These are phyloP conservation scores for Tringa solitaria DNA, from an alignment of 2,113 vertebrate genomes.

Conservation along the genomic window DNA sequence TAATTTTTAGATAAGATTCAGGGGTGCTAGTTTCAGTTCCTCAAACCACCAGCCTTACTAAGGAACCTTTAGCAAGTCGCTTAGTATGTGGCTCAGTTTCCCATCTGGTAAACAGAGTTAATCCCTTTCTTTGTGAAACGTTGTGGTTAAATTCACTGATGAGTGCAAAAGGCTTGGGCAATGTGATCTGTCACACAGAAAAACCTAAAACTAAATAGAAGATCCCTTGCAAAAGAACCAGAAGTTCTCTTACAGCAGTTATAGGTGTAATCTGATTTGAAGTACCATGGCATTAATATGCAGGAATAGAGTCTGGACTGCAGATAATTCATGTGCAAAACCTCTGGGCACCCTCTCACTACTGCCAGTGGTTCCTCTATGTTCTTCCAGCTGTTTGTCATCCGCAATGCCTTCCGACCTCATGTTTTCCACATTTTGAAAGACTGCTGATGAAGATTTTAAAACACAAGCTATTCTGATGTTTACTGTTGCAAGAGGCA, in stretches of 20 bases:
- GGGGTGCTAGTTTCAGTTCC: not conserved
- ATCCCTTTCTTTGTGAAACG: not conserved
- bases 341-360: not conserved
- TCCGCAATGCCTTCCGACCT: not conserved
- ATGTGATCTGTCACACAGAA: not conserved
- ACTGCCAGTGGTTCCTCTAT: not conserved
- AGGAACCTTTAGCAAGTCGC: not conserved
- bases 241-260: not conserved
- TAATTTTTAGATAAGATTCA: not conserved
- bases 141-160: not conserved
- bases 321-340: not conserved
- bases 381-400: not conserved
- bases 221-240: not conserved
- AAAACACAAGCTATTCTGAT: not conserved
- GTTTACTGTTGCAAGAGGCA: not conserved
- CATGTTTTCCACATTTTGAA: not conserved
- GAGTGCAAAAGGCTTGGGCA: not conserved
- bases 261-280: not conserved
- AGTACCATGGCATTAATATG: not conserved
- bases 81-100: not conserved
- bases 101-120: not conserved
- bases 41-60: not conserved
- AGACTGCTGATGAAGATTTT: not conserved
- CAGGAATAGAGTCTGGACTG: not conserved
- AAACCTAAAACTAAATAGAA: not conserved